Base-by-base conservation (phyloP, 2,797 vertebrate species). In the Apogon talboti region DNA sequence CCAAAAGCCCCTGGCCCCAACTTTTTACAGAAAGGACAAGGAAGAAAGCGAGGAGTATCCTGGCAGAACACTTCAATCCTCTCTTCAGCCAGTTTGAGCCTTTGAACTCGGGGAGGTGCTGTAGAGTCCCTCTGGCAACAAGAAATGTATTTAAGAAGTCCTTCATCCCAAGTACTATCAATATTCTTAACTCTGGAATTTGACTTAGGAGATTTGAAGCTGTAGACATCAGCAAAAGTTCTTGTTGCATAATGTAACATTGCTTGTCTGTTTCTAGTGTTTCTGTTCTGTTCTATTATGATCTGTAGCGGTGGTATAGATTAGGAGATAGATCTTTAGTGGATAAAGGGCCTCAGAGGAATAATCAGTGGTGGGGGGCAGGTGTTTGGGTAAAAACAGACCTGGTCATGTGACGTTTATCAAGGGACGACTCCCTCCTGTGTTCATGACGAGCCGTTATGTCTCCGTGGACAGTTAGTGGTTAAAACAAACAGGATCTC, bases 361-460 rank as follows among this genome's bases (percentile, higher is more conserved):
- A 18, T 64, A 44, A 56, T 65, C 13, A 21, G 15, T 40, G 46
- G 15, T 2, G 9, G 19, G 21, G 55, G 35, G 66, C 56, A 79
- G 63, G 64, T 86, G 77, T 65, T 59, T 62, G n/a, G 9, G 15
- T 67, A 65, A 70, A 69, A 80, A 84, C 79, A 82, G 59, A 16
- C 58, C 54, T 14, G 54, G 70, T 85, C 84, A 87, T 78, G 45
- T 88, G 87, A 71, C 87, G 85, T 86, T 89, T 87, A 67, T 75
- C 65, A 35, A 56, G 65, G 33, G 49, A 43, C 58, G 50, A 55
- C 66, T 63, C 46, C 15, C 3, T 74, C 33, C 43, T 82, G 74
- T 66, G 76, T 81, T 77, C 86, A 59, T 82, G 83, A 72, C 63
- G 48, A 40, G 65, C 73, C 71, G 41, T 78, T 63, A 73, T 48